Evolutionary conservation across 2,888 invertebrate genomes (phyloP), one percentile per base, ranked within the genome.

Genomic region (Chalcis sispes): DNA sequence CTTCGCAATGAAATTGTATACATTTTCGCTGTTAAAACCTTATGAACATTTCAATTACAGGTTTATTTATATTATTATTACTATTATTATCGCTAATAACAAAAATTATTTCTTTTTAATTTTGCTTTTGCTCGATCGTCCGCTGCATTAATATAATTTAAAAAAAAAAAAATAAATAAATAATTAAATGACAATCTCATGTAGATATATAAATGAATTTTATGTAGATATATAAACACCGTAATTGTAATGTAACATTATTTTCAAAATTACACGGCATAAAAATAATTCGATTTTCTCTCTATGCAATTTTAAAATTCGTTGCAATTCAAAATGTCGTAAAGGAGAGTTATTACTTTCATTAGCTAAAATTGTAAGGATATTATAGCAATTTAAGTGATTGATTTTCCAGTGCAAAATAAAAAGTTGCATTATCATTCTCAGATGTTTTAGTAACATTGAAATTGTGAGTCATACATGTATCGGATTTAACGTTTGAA

Each of bases 151-250:
- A n/a, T n/a, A n/a, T n/a, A n/a, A n/a, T n/a, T n/a, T n/a, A n/a
- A n/a, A n/a, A n/a, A n/a, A n/a, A n/a, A n/a, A n/a, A n/a, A n/a
- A n/a, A n/a, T n/a, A n/a, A n/a, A n/a, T n/a, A n/a, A n/a, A 3
- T 46, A 40, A 62, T 62, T 46, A 46, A n/a, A 10, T 20, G 56
- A 56, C 25, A 29, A 29, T 25, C 29, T 29, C 48, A 48, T 56
- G 67, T 56, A 18, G 42, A 50, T 32, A 50, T 15, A 50, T 32
- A 20, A 7, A 13, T 25, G 29, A 42, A 46, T 46, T 46, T 42
- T 20, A 32, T 8, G 13, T 13, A 13, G 42, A 8, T 42, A 15
- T 42, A 36, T 36, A 1, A n/a, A n/a, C n/a, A n/a, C n/a, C n/a
- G 42, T 15, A 7, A n/a, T 18, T 18, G 27, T 36, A 23, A 59